Base-by-base conservation (phyloP, 2,888 invertebrate genomes). In the Meiosimyza decipiens region DNA sequence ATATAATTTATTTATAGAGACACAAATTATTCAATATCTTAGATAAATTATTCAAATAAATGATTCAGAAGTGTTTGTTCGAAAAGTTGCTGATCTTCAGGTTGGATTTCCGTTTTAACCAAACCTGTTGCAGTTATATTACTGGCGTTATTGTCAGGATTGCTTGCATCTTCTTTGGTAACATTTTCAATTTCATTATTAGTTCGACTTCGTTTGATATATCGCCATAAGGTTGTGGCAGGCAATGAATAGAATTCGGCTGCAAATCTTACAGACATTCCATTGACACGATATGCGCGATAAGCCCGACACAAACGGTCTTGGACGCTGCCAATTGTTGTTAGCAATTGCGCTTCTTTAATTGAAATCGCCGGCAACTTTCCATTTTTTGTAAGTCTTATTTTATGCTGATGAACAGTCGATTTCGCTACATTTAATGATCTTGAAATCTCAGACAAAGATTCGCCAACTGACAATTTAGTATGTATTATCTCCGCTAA, bases 201-300 rank as follows among this genome's bases (percentile, higher is more conserved):
- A 52, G 54, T 16, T 65, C 72, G 71, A 55, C 49, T 65, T 7
- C 71, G 74, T 22, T 76, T 76, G 13, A 76, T 74, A 51, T 69
- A 76, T 12, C 76, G 71, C 79, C 78, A 79, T 4, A 79, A 52
- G 1, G 79, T 79, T 0, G 79, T 75, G 2, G 73, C 57, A 11
- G 79, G 76, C n/a, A 79, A 66, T 54, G 76, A 75, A 49, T 54
- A 78, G 54, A 75, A 78, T 15, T 75, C 71, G 7, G 79, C 77
- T 7, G 79, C 79, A 33, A 78, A 77, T 40, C 79, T 76, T 18
- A 79, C 76, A 1, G 79, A 79, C 79, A 79, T 77, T 13, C 79
- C 79, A 65, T 79, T 78, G 0, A 79, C 76, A 3, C 73, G 72
- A 28, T 73, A 71, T 1, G 73, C 79, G 22, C 78, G 79, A 74